Evolutionary conservation across 1,140 invertebrate genomes (phyloP).

Genomic region (Apis laboriosa): DNA sequence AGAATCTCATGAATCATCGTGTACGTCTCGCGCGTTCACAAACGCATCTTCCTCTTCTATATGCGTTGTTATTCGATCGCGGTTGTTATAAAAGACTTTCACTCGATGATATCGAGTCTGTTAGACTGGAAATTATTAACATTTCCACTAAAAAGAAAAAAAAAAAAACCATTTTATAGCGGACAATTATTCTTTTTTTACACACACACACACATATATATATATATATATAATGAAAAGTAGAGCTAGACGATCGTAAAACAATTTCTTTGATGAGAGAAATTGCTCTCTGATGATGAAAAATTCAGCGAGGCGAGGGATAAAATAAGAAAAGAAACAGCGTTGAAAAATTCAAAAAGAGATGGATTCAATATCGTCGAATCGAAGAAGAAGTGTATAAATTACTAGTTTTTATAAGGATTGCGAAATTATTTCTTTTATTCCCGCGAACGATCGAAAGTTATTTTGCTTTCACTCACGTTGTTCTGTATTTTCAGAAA

Average conservation of each 20-base stretch:
- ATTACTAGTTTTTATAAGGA: no score
- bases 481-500: no score
- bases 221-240: conserved; percentile 12
- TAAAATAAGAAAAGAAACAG: not conserved
- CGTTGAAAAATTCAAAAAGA: no score
- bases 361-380: no score
- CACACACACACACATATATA: no score
- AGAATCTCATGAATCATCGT: conserved; percentile 1
- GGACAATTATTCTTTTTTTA: not conserved
- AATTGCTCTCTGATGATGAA: conserved; percentile 24
- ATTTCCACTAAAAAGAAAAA: no score
- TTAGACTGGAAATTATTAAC: not conserved
- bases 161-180: conserved; percentile 5
- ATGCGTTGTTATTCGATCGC: conserved; percentile 26
- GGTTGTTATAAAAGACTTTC: conserved; percentile 49
- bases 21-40: not conserved
- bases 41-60: not conserved
- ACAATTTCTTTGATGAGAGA: not conserved
- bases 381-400: no score
- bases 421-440: no score
- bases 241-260: conserved; percentile 20
- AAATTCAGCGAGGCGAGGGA: not conserved
- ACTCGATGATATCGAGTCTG: conserved; percentile 48
- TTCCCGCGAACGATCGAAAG: no score
- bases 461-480: no score